Conservation (phyloP, 2,888 invertebrate genomes). For the Incurvaria masculella region DNA sequence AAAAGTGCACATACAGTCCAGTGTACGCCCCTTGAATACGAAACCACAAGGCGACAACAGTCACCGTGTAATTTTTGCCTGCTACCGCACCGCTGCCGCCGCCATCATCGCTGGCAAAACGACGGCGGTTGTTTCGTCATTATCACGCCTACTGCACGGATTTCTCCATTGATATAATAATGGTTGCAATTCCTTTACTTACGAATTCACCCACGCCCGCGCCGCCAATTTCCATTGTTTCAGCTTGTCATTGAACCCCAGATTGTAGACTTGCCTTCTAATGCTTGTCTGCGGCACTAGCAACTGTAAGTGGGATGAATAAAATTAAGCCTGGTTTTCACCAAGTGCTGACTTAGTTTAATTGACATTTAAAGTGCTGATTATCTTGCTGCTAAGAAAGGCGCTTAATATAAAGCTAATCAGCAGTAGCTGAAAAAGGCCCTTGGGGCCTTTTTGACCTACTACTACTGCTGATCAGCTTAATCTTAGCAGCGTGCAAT, state of each 20-base stretch:
- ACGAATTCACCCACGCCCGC: neutral
- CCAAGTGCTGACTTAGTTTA: too few relatives aligned
- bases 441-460: too few relatives aligned
- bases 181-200: constrained; percentile 21
- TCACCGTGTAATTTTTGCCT: constrained; percentile 28
- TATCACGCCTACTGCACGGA: constrained; percentile 31
- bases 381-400: too few relatives aligned
- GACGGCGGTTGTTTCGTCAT: constrained; percentile 14
- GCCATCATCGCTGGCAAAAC: constrained; percentile 10
- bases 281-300: too few relatives aligned
- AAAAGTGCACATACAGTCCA: neutral
- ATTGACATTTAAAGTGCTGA: too few relatives aligned
- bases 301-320: too few relatives aligned
- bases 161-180: constrained; percentile 47
- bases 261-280: neutral
- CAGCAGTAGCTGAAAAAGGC: too few relatives aligned
- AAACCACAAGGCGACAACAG: neutral
- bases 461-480: too few relatives aligned
- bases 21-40: neutral
- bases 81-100: constrained; percentile 31
- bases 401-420: too few relatives aligned
- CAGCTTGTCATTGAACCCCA: constrained; percentile 8
- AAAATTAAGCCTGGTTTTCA: too few relatives aligned
- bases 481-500: too few relatives aligned
- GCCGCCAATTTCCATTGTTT: constrained; percentile 10